Evolutionary conservation across 2,888 invertebrate species (phyloP), one percentile per base, ranked within the genome.

Genomic region (Leucozona laternaria): DNA sequence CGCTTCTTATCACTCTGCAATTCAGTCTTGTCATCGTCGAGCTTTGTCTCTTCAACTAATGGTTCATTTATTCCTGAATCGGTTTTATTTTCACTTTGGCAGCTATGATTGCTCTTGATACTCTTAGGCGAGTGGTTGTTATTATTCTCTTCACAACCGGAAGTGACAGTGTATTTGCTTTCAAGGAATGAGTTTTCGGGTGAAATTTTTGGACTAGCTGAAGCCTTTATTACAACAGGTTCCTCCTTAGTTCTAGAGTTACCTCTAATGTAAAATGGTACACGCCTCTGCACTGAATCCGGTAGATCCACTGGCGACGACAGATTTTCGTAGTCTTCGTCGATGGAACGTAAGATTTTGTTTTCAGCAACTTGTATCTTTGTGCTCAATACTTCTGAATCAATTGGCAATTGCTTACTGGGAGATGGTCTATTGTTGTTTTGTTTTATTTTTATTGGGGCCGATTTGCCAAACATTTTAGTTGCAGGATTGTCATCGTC

Each of bases 371-470:
- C 90, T 83, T 91, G 91, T n/a, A 91, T 91, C 78, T 91, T 91
- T 0, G 90, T 89, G 82, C 91, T 91, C 1, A 92, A 88, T 64
- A 95, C 95, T 92, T 96, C 95, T 78, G 95, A 91, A 91, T 96
- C 95, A 88, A 96, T 92, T 91, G 95, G 95, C 90, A 95, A 95
- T 92, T 95, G 95, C 70, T 95, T 95, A 87, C 95, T 93, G 87
- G 95, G 91, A 28, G 95, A 94, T 55, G 94, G 94, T 15, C 86
- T 73, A 22, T 82, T 86, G 58, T 94, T 94, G 89, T 93, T 94
- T 87, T 94, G 93, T 83, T 93, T 90, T 86, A 96, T 96, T 90
- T 95, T 95, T 90, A 96, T 96, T 5, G 96, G 96, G 68, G 95
- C 94, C 48, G 95, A 95, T 91, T 95, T 95, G 2, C 92, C 94